Conservation (phyloP, 2,113 vertebrate genomes). For the Stegostoma tigrinum region DNA sequence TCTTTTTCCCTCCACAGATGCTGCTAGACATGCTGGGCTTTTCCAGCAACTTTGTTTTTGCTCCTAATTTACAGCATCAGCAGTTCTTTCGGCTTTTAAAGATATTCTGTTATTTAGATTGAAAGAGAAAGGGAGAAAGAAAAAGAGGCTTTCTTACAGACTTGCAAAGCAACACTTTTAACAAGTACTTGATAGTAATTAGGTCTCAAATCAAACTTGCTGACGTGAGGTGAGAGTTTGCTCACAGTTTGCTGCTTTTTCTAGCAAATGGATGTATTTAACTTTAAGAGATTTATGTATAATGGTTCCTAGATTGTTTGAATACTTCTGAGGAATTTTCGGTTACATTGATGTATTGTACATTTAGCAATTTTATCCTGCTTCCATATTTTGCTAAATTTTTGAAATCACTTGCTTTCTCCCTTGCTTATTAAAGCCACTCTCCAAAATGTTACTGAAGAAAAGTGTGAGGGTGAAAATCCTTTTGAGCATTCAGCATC, state of each 20-base stretch:
- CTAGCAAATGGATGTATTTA: neutral
- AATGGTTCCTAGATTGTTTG: neutral
- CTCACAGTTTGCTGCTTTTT: neutral
- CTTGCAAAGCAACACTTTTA: neutral
- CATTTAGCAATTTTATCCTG: neutral
- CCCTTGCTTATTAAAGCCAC: neutral
- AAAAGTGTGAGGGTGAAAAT: neutral
- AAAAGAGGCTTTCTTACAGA: neutral
- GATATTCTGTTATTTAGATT: neutral
- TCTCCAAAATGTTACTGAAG: neutral
- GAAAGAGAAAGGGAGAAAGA: neutral
- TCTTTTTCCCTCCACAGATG: no score
- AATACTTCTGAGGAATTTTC: neutral
- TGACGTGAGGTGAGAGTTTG: neutral
- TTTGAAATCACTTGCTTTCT: neutral
- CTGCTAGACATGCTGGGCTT: no score
- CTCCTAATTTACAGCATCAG: no score
- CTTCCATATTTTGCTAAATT: neutral
- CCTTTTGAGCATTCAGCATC: neutral
- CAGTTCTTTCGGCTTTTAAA: neutral
- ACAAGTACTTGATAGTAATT: neutral
- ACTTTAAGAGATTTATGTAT: neutral
- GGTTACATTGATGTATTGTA: neutral
- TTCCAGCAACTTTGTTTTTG: no score
- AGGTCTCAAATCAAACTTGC: neutral